Evolutionary conservation across 2,113 vertebrate genomes (phyloP).

Genomic region (Xerus inauris): DNA sequence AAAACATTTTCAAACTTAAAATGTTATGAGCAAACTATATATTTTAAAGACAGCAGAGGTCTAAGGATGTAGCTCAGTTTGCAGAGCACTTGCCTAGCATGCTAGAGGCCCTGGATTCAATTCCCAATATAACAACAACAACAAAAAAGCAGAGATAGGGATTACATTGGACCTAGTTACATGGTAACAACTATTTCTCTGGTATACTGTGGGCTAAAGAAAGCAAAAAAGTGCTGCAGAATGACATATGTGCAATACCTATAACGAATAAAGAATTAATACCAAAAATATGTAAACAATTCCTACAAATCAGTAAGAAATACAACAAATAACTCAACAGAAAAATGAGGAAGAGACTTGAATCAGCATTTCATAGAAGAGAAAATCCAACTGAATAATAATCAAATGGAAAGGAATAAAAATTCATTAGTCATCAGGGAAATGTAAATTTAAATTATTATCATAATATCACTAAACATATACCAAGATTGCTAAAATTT

Average conservation of each 20-base stretch:
- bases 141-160: background rate
- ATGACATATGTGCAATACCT: background rate
- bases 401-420: slow-evolving; percentile 29
- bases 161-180: background rate
- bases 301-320: background rate
- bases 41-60: no score
- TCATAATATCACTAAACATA: background rate
- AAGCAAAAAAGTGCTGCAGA: background rate
- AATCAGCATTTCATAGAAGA: slow-evolving; percentile 38
- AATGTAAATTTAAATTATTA: slow-evolving; percentile 28
- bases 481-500: background rate
- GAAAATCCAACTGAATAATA: slow-evolving; percentile 1
- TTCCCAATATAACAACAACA: no score
- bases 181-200: background rate
- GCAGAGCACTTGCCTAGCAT: no score
- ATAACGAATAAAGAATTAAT: background rate
- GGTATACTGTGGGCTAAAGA: background rate
- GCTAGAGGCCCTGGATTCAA: no score
- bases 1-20: background rate
- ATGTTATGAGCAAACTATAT: no score
- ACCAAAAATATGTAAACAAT: background rate
- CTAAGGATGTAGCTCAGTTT: no score
- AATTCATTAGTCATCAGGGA: background rate
- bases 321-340: background rate
- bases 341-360: background rate